Base-by-base conservation (phyloP, 2,888 invertebrate genomes). In the Hedya salicella region DNA sequence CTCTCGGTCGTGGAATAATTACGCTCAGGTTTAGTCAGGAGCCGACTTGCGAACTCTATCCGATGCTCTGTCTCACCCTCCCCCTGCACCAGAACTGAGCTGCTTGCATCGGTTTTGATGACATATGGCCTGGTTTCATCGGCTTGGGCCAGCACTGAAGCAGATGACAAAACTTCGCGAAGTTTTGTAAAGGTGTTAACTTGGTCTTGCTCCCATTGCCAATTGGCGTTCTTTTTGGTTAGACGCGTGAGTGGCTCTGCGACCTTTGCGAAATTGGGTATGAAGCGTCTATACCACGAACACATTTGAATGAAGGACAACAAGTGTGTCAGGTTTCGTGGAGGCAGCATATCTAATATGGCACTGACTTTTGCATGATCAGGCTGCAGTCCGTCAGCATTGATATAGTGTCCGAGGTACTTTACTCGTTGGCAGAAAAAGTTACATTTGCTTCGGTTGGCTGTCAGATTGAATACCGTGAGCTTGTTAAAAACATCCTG, bases 21-120 rank as follows among this genome's bases (percentile, higher is more conserved):
- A 0, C 25, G 25, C 1, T 25, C 25, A 0, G 25, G 1, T 0
- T 67, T 3, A 0, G 66, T 71, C 3, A 78, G 42, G 0, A 77
- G 59, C 0, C 74, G 68, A 48, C 77, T 77, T 0, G 76, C 74
- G 25, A 70, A 75, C 19, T 74, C 72, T 2, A 73, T 61, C 0
- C 69, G 70, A 6, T 59, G 63, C 32, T 72, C 67, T 14, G 25
- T 32, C 13, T 48, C 48, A 4, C 54, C 40, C 57, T 52, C 62
- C 48, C 72, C 64, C 71, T 57, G 36, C 60, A 71, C 67, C 40
- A 39, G 17, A 30, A 50, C 52, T 13, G 32, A 74, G 19, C 48
- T 67, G 53, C 75, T 76, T 0, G 72, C 60, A 42, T 78, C 75
- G 0, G 67, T 69, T 13, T 67, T 69, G 1, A 69, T 53, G 2